Evolutionary conservation across 2,888 invertebrate species (phyloP), one percentile per base, ranked within the genome.

Genomic region (Sinopyrophorus schimmeli): DNA sequence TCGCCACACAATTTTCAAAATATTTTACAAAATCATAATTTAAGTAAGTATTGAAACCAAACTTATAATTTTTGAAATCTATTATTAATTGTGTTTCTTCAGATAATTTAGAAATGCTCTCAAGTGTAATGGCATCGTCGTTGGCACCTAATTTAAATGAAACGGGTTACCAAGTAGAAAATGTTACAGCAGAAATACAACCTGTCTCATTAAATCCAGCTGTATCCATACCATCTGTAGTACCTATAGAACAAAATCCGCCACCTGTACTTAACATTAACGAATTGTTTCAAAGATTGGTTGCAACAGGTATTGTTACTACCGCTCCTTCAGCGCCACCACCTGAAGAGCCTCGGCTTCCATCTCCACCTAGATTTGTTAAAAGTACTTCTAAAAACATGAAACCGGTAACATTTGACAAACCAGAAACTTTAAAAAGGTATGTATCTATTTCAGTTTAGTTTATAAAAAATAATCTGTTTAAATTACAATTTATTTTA

Each of bases 221-320:
- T 2, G 50, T 60, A 3, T 41, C 54, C 27, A 26, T 49, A 9
- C 46, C 73, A 9, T 71, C 73, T 7, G 54, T 67, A 6, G 65
- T 77, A 0, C 69, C 73, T 3, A 15, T 21, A 12, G 49, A 67
- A 28, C 66, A 70, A 10, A 41, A 35, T 24, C 34, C 56, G 30
- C 53, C 58, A 14, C 43, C 65, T 4, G 42, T 60, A 15, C 70
- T 85, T 2, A 89, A 92, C 64, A 87, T 96, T 14, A 86, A 82
- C 52, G 90, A 91, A 57, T 74, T 96, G 16, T 89, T 93, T 67
- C 86, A 89, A 53, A 90, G 91, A 70, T 74, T 96, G 4, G 84
- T 94, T 1, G 88, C 88, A 0, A 87, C 89, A 1, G 95, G 91
- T n/a, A 84, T 91, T 34, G 81, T 91, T 20, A 81, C 77, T 9